Conservation (phyloP, 2,888 invertebrate genomes). For the Galerucella calmariensis region DNA sequence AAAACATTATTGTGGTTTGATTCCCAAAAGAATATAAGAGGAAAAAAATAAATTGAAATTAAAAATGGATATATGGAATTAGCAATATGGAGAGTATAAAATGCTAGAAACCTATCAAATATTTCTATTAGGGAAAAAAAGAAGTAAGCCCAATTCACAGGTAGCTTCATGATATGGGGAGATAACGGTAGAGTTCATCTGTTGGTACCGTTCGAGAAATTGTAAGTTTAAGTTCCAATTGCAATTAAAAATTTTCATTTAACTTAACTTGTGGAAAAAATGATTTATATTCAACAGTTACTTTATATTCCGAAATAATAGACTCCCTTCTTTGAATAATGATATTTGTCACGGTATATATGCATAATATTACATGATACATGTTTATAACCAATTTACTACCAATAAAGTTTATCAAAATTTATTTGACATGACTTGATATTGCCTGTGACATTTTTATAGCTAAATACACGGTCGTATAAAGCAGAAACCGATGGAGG, state of each 20-base stretch:
- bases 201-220: slow-evolving; percentile 10
- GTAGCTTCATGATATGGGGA: too few relatives aligned
- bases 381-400: slow-evolving; percentile 42
- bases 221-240: slow-evolving; percentile 18
- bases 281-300: slow-evolving; percentile 40
- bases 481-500: too few relatives aligned
- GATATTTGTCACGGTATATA: slow-evolving; percentile 36
- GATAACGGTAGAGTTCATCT: background rate
- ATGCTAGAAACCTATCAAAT: too few relatives aligned
- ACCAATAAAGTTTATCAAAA: slow-evolving; percentile 25
- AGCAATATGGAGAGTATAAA: too few relatives aligned
- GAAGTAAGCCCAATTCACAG: too few relatives aligned
- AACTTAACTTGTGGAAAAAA: slow-evolving; percentile 17
- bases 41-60: too few relatives aligned
- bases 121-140: too few relatives aligned
- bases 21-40: too few relatives aligned
- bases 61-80: too few relatives aligned
- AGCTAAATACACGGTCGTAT: too few relatives aligned
- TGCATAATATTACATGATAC: slow-evolving; percentile 36
- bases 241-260: slow-evolving; percentile 16
- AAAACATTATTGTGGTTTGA: too few relatives aligned
- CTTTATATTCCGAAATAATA: slow-evolving; percentile 41
- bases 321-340: slow-evolving; percentile 27
- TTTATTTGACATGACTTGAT: slow-evolving; percentile 4
- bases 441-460: slow-evolving; percentile 7